Evolutionary conservation across 2,113 vertebrate species (phyloP).

Genomic region (Propithecus coquereli): DNA sequence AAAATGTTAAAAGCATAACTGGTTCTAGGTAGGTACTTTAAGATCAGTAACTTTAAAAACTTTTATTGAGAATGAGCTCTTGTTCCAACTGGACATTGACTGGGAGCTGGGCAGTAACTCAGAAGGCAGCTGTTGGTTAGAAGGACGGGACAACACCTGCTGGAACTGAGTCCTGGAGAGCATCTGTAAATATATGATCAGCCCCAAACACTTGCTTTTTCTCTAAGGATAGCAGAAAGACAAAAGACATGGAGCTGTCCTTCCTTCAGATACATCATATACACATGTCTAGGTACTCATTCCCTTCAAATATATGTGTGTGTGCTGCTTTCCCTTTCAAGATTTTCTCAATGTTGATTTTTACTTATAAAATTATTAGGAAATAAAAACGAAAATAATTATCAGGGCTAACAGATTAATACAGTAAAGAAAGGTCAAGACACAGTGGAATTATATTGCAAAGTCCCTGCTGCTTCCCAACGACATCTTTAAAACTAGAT

Average conservation of each 20-base stretch:
- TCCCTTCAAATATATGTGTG: no score
- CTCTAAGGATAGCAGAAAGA: neutral
- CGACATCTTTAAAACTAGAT: neutral
- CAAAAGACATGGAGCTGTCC: neutral
- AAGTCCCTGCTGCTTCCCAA: neutral
- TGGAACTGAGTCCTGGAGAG: neutral
- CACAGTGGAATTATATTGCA: neutral
- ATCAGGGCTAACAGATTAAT: neutral
- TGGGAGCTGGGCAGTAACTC: neutral
- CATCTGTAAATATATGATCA: no score
- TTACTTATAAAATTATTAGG: neutral
- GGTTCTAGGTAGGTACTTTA: neutral
- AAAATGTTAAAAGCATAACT: neutral
- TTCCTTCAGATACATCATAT: neutral
- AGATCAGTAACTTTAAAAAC: neutral
- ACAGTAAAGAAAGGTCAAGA: neutral
- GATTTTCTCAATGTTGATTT: neutral
- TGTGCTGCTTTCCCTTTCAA: neutral
- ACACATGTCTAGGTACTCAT: rapidly evolving
- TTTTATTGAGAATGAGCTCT: neutral
- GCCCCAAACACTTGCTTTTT: neutral
- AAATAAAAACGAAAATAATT: neutral
- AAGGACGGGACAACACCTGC: neutral
- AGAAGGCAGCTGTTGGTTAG: neutral
- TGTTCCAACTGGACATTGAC: neutral